These are phyloP conservation scores for Ips nitidus DNA, from an alignment of 1,140 invertebrate species.

Conservation along the genomic window DNA sequence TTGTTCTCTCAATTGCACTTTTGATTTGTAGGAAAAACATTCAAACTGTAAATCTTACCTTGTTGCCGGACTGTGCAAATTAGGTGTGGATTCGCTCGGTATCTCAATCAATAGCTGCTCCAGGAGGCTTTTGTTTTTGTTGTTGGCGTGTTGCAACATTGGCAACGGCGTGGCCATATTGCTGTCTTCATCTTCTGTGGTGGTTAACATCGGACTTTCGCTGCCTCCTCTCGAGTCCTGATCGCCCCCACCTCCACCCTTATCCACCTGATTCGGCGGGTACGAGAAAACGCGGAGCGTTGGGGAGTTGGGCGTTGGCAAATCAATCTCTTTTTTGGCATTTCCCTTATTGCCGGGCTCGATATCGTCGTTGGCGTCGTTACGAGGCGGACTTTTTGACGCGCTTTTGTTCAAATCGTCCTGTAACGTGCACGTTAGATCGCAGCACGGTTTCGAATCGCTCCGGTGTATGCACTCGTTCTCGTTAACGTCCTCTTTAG, in stretches of 20 bases:
- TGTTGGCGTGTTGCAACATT: constrained; percentile 26
- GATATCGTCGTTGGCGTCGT: constrained; percentile 7
- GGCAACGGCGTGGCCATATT: constrained; percentile 29
- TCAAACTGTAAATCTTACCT: background rate
- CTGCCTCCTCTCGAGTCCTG: constrained; percentile 36
- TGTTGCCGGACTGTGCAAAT: constrained; percentile 48
- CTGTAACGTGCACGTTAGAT: constrained; percentile 46
- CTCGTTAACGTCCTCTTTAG: constrained; percentile 50
- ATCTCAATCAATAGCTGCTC: constrained; percentile 79
- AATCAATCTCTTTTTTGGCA: constrained; percentile 52
- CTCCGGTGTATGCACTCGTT: constrained; percentile 46
- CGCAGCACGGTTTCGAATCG: constrained; percentile 45
- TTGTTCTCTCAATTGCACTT: too few species aligned
- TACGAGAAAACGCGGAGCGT: constrained; percentile 75
- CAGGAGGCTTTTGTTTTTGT: constrained; percentile 62
- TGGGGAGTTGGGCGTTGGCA: constrained; percentile 68
- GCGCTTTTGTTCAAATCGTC: constrained; percentile 43
- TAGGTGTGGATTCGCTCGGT: constrained; percentile 54
- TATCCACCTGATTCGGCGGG: constrained; percentile 60
- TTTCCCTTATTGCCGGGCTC: constrained; percentile 13
- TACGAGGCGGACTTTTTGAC: constrained; percentile 6
- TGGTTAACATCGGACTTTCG: constrained; percentile 35
- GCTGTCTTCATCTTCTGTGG: constrained; percentile 38
- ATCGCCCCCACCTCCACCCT: constrained; percentile 47
- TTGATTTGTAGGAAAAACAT: too few species aligned